Percentiles rank a stretch among this genome's conserved stretches.
Conservation (phyloP, 2,797 vertebrate species). For the Spheniscus humboldti region DNA sequence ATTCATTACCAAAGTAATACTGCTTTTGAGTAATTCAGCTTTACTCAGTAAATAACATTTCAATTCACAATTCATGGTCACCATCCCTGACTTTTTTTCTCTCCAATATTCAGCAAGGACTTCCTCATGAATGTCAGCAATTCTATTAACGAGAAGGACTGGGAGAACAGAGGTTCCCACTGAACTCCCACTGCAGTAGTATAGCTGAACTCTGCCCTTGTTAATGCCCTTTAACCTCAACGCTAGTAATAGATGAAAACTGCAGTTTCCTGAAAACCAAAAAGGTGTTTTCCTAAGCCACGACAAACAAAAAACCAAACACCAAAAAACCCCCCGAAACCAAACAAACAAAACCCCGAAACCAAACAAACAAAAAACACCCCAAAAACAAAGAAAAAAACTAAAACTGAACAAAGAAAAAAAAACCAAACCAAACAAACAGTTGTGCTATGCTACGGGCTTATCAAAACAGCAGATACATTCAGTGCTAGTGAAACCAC, state of each 20-base stretch:
- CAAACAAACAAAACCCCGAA: not conserved
- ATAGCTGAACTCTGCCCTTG: not conserved
- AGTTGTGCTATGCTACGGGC: not conserved
- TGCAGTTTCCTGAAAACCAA: not conserved
- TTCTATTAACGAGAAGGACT: not conserved
- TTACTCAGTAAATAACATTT: not conserved
- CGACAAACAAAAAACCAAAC: not conserved
- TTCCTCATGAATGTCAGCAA: not conserved
- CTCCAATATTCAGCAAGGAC: not conserved
- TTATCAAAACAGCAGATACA: not conserved
- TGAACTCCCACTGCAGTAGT: not conserved
- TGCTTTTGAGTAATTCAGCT: not conserved
- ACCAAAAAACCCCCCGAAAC: too few relatives aligned
- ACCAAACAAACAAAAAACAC: not conserved
- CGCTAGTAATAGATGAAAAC: not conserved
- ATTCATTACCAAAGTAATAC: not conserved
- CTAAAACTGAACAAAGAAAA: too few relatives aligned
- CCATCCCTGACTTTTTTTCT: not conserved
- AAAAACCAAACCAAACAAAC: not conserved
- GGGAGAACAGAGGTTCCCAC: not conserved
- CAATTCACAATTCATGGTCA: not conserved
- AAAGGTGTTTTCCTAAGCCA: not conserved
- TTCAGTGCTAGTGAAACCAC: not conserved
- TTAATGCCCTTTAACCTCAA: not conserved
- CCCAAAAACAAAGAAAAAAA: too few relatives aligned